Evolutionary conservation across 1,140 invertebrate genomes (phyloP).

Genomic region (Pseudomyrmex cubaensis): DNA sequence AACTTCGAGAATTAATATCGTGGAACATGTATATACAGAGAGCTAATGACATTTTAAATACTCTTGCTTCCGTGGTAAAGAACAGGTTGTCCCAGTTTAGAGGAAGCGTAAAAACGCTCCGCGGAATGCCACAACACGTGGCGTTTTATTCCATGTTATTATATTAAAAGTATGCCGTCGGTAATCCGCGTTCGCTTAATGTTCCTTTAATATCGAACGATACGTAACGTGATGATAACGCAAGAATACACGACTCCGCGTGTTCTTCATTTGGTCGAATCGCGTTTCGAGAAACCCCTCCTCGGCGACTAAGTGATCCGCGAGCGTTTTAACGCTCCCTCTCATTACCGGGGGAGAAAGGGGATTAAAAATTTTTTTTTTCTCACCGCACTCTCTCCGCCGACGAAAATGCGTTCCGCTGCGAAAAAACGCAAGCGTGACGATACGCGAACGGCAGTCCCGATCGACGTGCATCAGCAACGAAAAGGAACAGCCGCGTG

Average conservation of each 20-base stretch:
- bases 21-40: background rate
- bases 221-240: constrained; percentile 28
- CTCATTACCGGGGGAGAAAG: constrained; percentile 58
- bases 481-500: constrained; percentile 31
- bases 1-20: background rate
- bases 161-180: constrained; percentile 35
- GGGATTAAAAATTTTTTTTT: constrained; percentile 63
- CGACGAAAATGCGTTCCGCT: constrained; percentile 50
- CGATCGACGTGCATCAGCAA: constrained; percentile 1
- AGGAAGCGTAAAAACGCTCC: background rate
- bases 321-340: constrained; percentile 67
- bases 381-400: constrained; percentile 36
- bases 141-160: background rate
- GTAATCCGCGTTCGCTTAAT: constrained; percentile 28
- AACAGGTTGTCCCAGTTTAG: constrained; percentile 11
- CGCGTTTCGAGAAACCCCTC: constrained; percentile 62
- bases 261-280: constrained; percentile 56
- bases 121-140: background rate
- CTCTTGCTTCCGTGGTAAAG: background rate
- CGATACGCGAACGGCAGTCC: constrained; percentile 24
- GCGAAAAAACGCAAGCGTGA: constrained; percentile 30
- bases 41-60: background rate
- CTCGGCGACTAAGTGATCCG: constrained; percentile 57
- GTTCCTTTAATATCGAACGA: constrained; percentile 42
- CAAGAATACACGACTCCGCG: constrained; percentile 42